Base-by-base conservation (phyloP, 2,797 vertebrate genomes). In the Luscinia megarhynchos region DNA sequence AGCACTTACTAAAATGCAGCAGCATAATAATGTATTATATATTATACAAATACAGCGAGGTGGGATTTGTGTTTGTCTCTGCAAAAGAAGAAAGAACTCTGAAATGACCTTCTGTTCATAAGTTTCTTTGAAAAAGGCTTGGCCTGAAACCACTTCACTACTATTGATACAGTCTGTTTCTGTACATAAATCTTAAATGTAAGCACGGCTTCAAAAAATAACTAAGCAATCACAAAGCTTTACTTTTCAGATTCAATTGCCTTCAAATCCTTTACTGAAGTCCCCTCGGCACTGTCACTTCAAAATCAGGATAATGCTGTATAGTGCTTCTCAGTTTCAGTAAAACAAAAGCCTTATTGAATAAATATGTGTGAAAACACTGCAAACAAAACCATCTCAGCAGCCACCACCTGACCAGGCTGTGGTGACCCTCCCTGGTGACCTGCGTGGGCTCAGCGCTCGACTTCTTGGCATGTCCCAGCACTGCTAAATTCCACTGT, bases 291-390 rank as follows among this genome's bases (percentile, higher is more conserved):
- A 93, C 96, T 96, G 96, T 97, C 98, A 98, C 96, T 97, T 98
- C 96, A 93, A 97, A 97, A 97, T 97, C 93, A 96, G 96, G 90
- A 97, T 96, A 98, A 98, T 92, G 89, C 93, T 15, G 68, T 46
- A 86, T 69, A 95, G 90, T 95, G 96, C 96, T 97, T 97, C 96
- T 97, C 87, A 84, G 50, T 94, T 95, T 94, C 97, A 96, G 95
- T 80, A 95, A 98, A 97, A 98, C 97, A 98, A 98, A 98, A 97
- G 95, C 93, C 94, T 97, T 96, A 98, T 98, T 98, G 96, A 98
- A 98, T 97, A 98, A 98, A 97, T 95, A 97, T 78, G 96, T 98
- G 98, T 97, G 98, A 98, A 98, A 98, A 97, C 11, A 79, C 55
- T 93, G 94, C 93, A 95, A 94, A 97, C 96, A 97, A 98, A 98